Evolutionary conservation across 2,113 vertebrate genomes (phyloP).

Genomic region (Cyprinus carpio): DNA sequence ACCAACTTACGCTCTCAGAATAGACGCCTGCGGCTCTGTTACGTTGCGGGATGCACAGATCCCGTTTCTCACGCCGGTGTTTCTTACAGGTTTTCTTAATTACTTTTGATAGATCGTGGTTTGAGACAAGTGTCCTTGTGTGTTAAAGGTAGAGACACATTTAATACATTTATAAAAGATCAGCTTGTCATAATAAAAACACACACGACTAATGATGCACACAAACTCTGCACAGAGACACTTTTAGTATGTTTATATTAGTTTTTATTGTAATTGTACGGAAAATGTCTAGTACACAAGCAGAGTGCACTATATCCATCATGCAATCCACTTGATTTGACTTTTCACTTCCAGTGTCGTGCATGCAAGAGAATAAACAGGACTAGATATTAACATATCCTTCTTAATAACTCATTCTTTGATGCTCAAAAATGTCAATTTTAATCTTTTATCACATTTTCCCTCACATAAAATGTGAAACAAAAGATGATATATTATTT

Average conservation of each 20-base stretch:
- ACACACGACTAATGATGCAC: not conserved
- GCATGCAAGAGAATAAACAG: not conserved
- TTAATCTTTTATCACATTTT: no score
- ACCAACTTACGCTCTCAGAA: constrained; percentile 1
- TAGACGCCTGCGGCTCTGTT: not conserved
- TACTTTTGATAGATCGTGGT: not conserved
- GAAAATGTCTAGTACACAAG: not conserved
- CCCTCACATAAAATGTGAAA: not conserved
- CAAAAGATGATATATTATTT: not conserved
- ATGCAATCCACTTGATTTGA: not conserved
- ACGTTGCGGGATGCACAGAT: not conserved
- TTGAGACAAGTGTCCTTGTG: not conserved
- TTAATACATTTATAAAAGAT: not conserved
- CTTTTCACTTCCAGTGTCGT: not conserved
- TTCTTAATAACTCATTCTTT: not conserved
- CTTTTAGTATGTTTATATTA: no score
- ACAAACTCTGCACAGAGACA: no score
- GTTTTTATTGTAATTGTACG: no score
- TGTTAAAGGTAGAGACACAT: not conserved
- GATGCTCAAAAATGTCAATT: not conserved
- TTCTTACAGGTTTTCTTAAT: not conserved
- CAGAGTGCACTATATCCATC: not conserved
- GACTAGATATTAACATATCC: not conserved
- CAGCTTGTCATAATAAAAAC: not conserved
- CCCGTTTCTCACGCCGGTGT: not conserved